A percentile compares a stretch with the other conserved stretches of the same genome.
Evolutionary conservation across 2,113 vertebrate genomes (phyloP).

Genomic region (Hypomesus transpacificus): DNA sequence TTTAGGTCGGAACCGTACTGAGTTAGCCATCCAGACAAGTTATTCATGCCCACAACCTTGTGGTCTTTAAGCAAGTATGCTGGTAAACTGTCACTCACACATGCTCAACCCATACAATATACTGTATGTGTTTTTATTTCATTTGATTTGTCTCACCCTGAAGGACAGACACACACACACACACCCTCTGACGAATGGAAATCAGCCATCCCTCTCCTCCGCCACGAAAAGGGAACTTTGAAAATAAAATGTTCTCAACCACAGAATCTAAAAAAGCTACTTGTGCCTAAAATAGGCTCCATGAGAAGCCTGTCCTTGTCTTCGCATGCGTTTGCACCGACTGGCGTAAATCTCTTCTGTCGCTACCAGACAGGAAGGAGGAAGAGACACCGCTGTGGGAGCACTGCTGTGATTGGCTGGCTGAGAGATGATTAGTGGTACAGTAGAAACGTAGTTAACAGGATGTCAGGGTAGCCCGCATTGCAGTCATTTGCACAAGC

Average conservation of each 20-base stretch:
- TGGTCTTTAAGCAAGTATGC: not conserved
- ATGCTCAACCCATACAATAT: not conserved
- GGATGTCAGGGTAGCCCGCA: too few species aligned
- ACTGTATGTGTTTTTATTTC: not conserved
- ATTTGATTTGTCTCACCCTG: not conserved
- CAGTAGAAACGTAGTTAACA: too few species aligned
- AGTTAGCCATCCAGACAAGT: constrained; percentile 1
- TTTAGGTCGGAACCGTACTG: too few species aligned
- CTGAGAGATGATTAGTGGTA: too few species aligned
- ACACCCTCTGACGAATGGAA: constrained; percentile 17
- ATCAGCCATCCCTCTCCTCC: constrained; percentile 2
- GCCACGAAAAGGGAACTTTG: constrained; percentile 25
- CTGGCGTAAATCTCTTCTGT: too few species aligned
- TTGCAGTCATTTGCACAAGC: too few species aligned
- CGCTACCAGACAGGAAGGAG: constrained; percentile 33
- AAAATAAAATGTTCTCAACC: constrained; percentile 20
- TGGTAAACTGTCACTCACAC: not conserved
- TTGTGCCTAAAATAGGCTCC: constrained; percentile 22
- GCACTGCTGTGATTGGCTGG: too few species aligned
- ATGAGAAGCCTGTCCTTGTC: not conserved
- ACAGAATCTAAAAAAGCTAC: constrained; percentile 23
- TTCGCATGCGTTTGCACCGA: too few species aligned
- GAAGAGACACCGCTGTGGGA: not conserved
- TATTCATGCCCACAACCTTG: constrained; percentile 12
- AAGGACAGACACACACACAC: not conserved